phyloP scores from a whole-genome alignment of 2,888 invertebrate species.

The Limnephilus lunatus region DNA sequence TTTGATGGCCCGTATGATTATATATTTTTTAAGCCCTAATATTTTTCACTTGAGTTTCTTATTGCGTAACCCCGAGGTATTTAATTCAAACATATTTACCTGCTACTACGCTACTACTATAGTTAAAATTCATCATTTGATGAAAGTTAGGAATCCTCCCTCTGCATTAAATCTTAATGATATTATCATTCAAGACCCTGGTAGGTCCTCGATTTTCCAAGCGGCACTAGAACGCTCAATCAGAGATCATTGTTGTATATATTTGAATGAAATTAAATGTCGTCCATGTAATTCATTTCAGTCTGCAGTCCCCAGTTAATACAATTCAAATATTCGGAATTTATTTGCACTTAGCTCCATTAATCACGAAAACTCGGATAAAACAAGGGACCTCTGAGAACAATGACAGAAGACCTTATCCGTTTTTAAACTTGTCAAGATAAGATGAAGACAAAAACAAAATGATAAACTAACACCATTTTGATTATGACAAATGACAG shows the following conservation, averaged over 20 bases:
- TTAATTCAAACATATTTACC: neutral
- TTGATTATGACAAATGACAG: slow-evolving; percentile 65
- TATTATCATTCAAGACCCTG: neutral
- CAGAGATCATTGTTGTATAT: neutral
- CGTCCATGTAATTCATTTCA: neutral
- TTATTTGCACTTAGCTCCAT: slow-evolving; percentile 56
- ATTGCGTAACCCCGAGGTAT: neutral
- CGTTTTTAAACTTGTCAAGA: slow-evolving; percentile 63
- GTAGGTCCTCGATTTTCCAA: neutral
- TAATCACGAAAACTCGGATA: slow-evolving; percentile 62
- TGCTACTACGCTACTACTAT: neutral
- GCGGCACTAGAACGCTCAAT: neutral
- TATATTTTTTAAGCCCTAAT: neutral
- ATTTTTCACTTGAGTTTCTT: too few relatives aligned
- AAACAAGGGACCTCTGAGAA: slow-evolving; percentile 50
- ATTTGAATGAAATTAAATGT: neutral
- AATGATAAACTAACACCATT: slow-evolving; percentile 65
- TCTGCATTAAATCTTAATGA: neutral
- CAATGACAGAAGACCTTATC: slow-evolving; percentile 65
- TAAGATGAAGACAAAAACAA: slow-evolving; percentile 59
- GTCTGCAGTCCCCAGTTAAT: neutral
- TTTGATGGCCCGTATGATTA: too few relatives aligned
- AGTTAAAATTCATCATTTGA: neutral
- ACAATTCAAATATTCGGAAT: slow-evolving; percentile 24
- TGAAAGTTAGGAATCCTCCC: neutral